These are phyloP conservation scores for Stenodema calcarata DNA, from an alignment of 2,888 invertebrate species.

Conservation along the genomic window DNA sequence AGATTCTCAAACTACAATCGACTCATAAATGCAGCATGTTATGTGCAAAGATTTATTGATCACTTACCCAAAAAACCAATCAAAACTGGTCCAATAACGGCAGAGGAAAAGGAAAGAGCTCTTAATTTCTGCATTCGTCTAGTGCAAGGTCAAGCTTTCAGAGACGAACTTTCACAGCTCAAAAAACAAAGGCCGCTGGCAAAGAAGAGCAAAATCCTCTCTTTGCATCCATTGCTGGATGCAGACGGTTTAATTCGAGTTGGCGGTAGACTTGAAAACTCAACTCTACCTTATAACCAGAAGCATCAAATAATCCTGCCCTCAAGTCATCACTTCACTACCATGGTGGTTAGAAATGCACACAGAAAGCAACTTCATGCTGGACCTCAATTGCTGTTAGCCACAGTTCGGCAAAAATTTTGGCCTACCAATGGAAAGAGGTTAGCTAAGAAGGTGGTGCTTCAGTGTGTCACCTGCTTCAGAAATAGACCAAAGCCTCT, in stretches of 20 bases:
- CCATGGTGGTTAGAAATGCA: conserved; percentile 11
- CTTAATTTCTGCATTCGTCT: neutral
- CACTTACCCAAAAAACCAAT: neutral
- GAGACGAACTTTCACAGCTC: neutral
- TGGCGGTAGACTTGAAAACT: conserved; percentile 53
- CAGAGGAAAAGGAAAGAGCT: neutral
- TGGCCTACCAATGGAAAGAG: conserved; percentile 56
- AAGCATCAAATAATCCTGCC: conserved; percentile 58
- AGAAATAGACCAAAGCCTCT: neutral
- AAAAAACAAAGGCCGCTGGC: neutral
- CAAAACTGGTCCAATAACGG: neutral
- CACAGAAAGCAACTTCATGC: conserved; percentile 51
- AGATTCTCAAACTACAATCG: neutral
- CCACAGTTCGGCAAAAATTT: conserved; percentile 53
- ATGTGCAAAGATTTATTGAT: neutral
- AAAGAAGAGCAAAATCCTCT: neutral
- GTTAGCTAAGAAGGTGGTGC: conserved; percentile 50
- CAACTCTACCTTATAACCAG: conserved; percentile 54
- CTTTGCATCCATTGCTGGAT: conserved; percentile 54
- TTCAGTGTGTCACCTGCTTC: conserved; percentile 48
- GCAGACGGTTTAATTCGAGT: conserved; percentile 57
- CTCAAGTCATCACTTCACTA: conserved; percentile 24
- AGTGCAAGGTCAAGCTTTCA: neutral
- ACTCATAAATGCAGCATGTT: neutral
- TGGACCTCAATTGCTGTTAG: conserved; percentile 54